Conservation (phyloP, 1,140 invertebrate genomes). For the Drosophila murphyi region DNA sequence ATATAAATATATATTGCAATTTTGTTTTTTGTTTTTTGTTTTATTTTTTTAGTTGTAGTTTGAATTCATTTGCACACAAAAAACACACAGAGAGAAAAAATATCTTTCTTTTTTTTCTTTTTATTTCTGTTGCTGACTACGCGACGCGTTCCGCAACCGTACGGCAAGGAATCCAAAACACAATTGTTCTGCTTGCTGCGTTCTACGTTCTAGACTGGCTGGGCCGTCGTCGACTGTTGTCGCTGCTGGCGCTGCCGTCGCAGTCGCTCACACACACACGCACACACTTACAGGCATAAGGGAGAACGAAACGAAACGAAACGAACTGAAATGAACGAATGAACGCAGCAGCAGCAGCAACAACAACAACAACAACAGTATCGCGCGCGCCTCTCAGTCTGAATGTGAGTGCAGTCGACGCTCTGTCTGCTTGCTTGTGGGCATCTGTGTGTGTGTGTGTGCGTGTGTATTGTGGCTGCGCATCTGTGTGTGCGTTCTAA, state of each 20-base stretch:
- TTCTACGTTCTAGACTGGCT: constrained; percentile 83
- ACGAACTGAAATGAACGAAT: constrained; percentile 48
- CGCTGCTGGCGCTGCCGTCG: constrained; percentile 31
- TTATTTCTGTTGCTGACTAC: constrained; percentile 48
- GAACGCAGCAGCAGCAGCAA: constrained; percentile 33
- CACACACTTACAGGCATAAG: neutral
- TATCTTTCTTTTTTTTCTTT: constrained; percentile 8
- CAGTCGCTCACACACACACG: constrained; percentile 36
- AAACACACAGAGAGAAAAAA: constrained; percentile 32
- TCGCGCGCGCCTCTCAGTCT: constrained; percentile 47
- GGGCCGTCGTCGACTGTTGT: constrained; percentile 43
- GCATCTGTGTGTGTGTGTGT: constrained; percentile 10
- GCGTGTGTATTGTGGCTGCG: constrained; percentile 5
- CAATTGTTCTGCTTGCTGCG: constrained; percentile 82
- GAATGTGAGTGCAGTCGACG: constrained; percentile 48
- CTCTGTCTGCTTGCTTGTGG: constrained; percentile 38
- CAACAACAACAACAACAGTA: constrained; percentile 16
- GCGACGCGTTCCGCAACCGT: constrained; percentile 78
- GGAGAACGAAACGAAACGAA: constrained; percentile 44
- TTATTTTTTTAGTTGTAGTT: constrained; percentile 17
- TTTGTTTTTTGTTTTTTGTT: neutral
- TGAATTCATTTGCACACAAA: constrained; percentile 38
- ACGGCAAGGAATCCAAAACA: constrained; percentile 83
- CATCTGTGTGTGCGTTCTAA: constrained; percentile 39
- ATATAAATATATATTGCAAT: neutral